A percentile compares a stretch with the other conserved stretches of the same genome.
Evolutionary conservation across 2,888 invertebrate genomes (phyloP).

Genomic region (Leptopilina myrica): DNA sequence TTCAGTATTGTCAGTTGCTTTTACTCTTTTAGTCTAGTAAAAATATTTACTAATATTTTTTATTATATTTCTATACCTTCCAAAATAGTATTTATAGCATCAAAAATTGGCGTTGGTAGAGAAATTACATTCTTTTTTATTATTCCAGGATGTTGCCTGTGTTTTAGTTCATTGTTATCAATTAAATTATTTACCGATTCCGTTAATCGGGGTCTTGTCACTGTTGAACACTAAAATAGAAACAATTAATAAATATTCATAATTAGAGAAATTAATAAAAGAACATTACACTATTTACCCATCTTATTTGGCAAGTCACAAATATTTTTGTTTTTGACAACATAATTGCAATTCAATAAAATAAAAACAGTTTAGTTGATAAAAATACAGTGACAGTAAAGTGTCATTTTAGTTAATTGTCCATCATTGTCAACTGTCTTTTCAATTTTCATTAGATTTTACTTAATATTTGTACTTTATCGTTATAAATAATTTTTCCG

Average conservation of each 20-base stretch:
- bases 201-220: constrained; percentile 77
- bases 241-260: constrained; percentile 20
- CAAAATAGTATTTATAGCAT: constrained; percentile 79
- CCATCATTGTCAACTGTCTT: background rate
- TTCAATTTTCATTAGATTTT: background rate
- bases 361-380: background rate
- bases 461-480: background rate
- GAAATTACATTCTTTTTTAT: constrained; percentile 78
- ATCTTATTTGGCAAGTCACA: constrained; percentile 41
- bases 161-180: constrained; percentile 79
- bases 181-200: constrained; percentile 78
- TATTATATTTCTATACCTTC: constrained; percentile 72
- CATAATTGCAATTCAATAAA: background rate
- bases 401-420: background rate
- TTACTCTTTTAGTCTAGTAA: no score
- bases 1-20: background rate
- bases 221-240: constrained; percentile 65
- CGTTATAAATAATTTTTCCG: background rate
- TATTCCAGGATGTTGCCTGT: constrained; percentile 86
- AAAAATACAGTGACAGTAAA: background rate
- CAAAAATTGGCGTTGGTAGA: constrained; percentile 81
- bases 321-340: constrained; percentile 22
- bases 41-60: no score
- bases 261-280: background rate
- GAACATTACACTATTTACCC: constrained; percentile 44